Evolutionary conservation across 1,140 invertebrate species (phyloP).

Genomic region (Polypedilum pembai): DNA sequence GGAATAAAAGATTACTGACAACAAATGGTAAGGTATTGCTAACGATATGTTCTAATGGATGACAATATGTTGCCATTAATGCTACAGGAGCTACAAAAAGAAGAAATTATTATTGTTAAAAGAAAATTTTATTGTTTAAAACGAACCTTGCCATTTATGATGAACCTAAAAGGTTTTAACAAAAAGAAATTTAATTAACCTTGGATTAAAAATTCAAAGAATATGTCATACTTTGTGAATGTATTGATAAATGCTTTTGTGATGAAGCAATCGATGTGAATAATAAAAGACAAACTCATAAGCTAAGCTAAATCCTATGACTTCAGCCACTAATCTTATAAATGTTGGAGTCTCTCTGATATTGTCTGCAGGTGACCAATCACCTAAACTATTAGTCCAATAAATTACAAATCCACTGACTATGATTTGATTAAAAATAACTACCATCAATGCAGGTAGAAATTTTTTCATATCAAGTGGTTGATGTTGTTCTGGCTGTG

Average conservation of each 20-base stretch:
- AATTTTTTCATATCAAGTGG: slow-evolving; percentile 55
- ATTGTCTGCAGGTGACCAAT: slow-evolving; percentile 40
- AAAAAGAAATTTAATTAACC: neutral
- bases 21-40: slow-evolving; percentile 75
- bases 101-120: no score
- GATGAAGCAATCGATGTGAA: slow-evolving; percentile 72
- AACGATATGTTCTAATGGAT: slow-evolving; percentile 77
- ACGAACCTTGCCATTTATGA: neutral
- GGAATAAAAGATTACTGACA: slow-evolving; percentile 64
- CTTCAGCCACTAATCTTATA: slow-evolving; percentile 64
- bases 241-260: slow-evolving; percentile 63
- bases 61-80: slow-evolving; percentile 74
- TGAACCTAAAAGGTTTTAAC: neutral
- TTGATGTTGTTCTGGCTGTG: slow-evolving; percentile 69
- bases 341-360: slow-evolving; percentile 63
- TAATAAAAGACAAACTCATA: slow-evolving; percentile 84
- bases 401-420: slow-evolving; percentile 50
- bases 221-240: slow-evolving; percentile 82
- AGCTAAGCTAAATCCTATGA: slow-evolving; percentile 62
- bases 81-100: slow-evolving; percentile 55
- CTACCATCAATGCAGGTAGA: slow-evolving; percentile 56
- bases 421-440: slow-evolving; percentile 67
- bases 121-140: no score
- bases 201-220: slow-evolving; percentile 55
- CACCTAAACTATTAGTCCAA: slow-evolving; percentile 57